Evolutionary conservation across 2,113 vertebrate species (phyloP), one percentile per base, ranked within the genome.

Genomic region (Muscicapa adusta): DNA sequence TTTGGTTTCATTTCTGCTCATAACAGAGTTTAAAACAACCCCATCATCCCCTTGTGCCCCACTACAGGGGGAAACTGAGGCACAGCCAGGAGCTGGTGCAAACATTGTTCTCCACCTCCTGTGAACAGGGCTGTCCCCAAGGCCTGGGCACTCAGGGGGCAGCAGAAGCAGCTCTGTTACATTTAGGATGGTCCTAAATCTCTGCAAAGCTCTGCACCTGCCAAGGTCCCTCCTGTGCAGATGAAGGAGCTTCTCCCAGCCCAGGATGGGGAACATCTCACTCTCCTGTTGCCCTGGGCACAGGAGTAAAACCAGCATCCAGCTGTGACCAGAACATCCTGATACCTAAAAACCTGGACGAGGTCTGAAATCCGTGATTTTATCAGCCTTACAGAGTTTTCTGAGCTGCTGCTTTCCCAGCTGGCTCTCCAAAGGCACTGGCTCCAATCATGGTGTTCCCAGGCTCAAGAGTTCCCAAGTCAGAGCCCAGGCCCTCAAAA

Each of bases 361-460:
- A 47, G 34, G 28, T 45, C 18, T 47, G 28, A 56, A 74, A 29
- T 15, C 47, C 20, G 20, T 11, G 12, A 10, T n/a, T 56, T 47
- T 57, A n/a, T 36, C 15, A n/a, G 26, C 26, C 45, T 48, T 16
- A 11, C 12, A 24, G 33, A 71, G 40, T 43, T 65, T 60, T 38
- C 36, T 25, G 25, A 31, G 34, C 43, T 12, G 15, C 23, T 85
- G 51, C 16, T 65, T 9, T 33, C 38, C 25, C 36, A 51, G 11
- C 3, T 2, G 1, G 9, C 54, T 68, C 36, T 47, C 29, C 34
- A 4, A 28, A 70, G 45, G 9, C 34, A 3, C 0, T 2, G 45
- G 36, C 1, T 51, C 43, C 54, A 67, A 26, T 67, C 7, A 0
- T 14, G 12, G 42, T 8, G 23, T 50, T 66, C 40, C 65, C 65